Evolutionary conservation across 2,888 invertebrate species (phyloP), one percentile per base, ranked within the genome.

Genomic region (Pristionchus maxplancki): DNA sequence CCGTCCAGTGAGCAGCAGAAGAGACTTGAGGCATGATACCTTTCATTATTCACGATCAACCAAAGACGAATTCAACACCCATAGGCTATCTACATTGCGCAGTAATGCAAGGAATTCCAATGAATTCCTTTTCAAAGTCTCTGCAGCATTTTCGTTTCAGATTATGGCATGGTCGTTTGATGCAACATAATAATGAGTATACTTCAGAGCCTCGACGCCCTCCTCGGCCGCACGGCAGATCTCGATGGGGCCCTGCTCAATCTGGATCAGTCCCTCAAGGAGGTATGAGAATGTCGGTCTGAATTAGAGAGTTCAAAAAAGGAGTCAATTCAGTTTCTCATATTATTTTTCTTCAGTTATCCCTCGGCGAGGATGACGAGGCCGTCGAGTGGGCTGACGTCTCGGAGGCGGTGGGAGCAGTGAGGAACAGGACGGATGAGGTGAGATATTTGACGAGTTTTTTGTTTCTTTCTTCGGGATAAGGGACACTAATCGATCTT

Each of bases 301-400:
- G 2, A 20, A n/a, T 9, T 28, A n/a, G 20, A 20, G 28, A 24
- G 20, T 5, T 2, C 62, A 24, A 28, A 20, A 20, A 20, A 62
- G 48, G 20, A n/a, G 62, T 62, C 24, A 28, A 20, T 62, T 62
- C 24, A 24, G 24, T 20, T 62, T 1, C 15, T 15, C 15, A 31
- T 5, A 37, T 31, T 28, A 44, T 81, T n/a, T 17, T 6, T n/a
- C 6, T 82, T 82, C 50, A 82, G 82, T 50, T 82, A 28, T 82
- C 82, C 20, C 5, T 84, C n/a, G 84, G 37, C 24, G 86, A 71
- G 13, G 88, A 89, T 24, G 86, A 91, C 15, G 92, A 92, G 62
- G 89, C 90, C 5, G 90, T 90, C 24, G 90, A 92, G 86, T 88
- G 89, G 64, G 89, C 89, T 28, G 90, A 92, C 48, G 89, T 92